Conservation (phyloP, 2,797 vertebrate genomes). For the Cuculus canorus region DNA sequence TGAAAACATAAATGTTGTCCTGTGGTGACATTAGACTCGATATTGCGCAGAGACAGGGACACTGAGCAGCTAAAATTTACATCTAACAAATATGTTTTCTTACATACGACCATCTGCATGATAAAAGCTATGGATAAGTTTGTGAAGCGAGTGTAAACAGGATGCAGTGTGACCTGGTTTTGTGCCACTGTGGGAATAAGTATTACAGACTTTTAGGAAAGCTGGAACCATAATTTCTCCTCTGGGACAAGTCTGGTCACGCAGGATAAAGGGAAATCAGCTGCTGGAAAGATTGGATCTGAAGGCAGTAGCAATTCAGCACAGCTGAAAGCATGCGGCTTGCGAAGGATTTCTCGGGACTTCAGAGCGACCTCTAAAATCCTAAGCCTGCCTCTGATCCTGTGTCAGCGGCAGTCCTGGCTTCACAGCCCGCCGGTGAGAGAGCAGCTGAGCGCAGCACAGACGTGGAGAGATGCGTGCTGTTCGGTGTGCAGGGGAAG, state of each 20-base stretch:
- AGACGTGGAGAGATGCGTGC: slow-evolving; percentile 7
- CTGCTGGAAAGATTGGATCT: slow-evolving; percentile 61
- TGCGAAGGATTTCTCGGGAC: slow-evolving; percentile 46
- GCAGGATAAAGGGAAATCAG: slow-evolving; percentile 41
- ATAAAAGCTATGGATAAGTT: slow-evolving; percentile 8
- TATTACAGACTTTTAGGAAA: slow-evolving; percentile 34
- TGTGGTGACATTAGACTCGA: slow-evolving; percentile 36
- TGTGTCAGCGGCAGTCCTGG: slow-evolving; percentile 20
- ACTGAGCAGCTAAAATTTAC: slow-evolving; percentile 50
- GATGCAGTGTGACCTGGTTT: slow-evolving; percentile 19
- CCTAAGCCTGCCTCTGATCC: slow-evolving; percentile 38
- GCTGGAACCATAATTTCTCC: not conserved
- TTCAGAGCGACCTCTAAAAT: slow-evolving; percentile 62
- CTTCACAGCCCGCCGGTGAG: slow-evolving; percentile 28
- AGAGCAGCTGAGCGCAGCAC: slow-evolving; percentile 11
- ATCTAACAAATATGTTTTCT: slow-evolving; percentile 45
- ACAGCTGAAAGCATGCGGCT: slow-evolving; percentile 11
- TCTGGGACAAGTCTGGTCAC: slow-evolving; percentile 38
- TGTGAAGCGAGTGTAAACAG: slow-evolving; percentile 5
- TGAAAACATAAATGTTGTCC: slow-evolving; percentile 57
- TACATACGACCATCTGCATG: slow-evolving; percentile 32
- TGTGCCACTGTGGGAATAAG: not conserved
- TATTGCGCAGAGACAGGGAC: not conserved
- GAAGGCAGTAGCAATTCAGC: slow-evolving; percentile 45
- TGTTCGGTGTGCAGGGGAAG: not conserved